phyloP scores from a whole-genome alignment of 2,113 vertebrate genomes.

The Hydrochoerus hydrochaeris region DNA sequence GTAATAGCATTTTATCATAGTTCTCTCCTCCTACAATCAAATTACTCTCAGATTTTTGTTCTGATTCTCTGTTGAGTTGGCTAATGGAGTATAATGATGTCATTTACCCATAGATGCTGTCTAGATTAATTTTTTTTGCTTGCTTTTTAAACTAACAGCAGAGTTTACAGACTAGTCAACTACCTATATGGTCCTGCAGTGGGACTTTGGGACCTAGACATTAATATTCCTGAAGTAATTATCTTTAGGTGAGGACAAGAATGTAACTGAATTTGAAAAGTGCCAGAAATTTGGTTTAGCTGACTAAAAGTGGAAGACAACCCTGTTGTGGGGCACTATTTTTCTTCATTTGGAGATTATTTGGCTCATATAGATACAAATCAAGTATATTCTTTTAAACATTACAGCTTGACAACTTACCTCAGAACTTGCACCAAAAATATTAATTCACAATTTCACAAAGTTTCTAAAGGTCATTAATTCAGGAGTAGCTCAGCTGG shows the following conservation, averaged over 20 bases:
- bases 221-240: slow-evolving; percentile 45
- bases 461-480: background rate
- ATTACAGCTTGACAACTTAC: slow-evolving; percentile 23
- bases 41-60: slow-evolving; percentile 49
- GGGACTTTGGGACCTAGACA: background rate
- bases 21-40: slow-evolving; percentile 61
- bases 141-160: slow-evolving; percentile 51
- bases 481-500: background rate
- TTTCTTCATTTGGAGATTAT: slow-evolving; percentile 20
- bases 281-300: slow-evolving; percentile 6
- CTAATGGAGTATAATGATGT: slow-evolving; percentile 51
- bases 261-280: slow-evolving; percentile 50
- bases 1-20: slow-evolving; percentile 46
- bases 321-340: background rate
- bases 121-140: slow-evolving; percentile 49
- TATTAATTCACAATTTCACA: background rate
- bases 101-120: slow-evolving; percentile 48
- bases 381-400: slow-evolving; percentile 12
- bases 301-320: background rate
- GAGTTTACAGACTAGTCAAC: background rate
- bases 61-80: slow-evolving; percentile 14
- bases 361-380: slow-evolving; percentile 47
- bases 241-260: slow-evolving; percentile 2
- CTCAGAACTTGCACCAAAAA: background rate
- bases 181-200: background rate